phyloP scores from a whole-genome alignment of 1,140 invertebrate genomes.

The Nebria ingens region DNA sequence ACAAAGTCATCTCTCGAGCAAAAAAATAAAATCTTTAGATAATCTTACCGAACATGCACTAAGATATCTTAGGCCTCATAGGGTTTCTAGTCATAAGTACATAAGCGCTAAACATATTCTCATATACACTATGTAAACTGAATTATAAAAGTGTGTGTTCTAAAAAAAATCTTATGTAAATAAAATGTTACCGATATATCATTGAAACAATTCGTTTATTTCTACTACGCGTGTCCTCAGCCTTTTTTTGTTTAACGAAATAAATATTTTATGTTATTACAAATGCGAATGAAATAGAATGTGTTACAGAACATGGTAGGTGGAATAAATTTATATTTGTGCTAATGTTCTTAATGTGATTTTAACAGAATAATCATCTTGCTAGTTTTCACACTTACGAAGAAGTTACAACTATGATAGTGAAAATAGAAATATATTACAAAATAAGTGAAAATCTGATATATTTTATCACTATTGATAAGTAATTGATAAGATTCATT shows the following conservation, averaged over 20 bases:
- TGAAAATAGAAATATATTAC: too few relatives aligned
- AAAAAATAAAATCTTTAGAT: background rate
- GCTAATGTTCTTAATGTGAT: background rate
- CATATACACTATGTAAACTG: slow-evolving; percentile 8
- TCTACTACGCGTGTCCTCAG: background rate
- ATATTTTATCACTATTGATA: too few relatives aligned
- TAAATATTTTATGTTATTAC: too few relatives aligned
- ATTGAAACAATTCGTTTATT: background rate
- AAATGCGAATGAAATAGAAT: background rate
- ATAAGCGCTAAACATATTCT: slow-evolving; percentile 6
- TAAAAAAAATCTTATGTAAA: background rate
- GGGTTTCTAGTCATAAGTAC: slow-evolving; percentile 7
- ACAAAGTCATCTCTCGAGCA: background rate
- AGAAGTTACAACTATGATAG: too few relatives aligned
- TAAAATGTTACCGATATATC: slow-evolving; percentile 7
- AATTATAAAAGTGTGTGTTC: background rate
- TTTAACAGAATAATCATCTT: background rate
- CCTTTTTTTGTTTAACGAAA: background rate
- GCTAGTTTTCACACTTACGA: too few relatives aligned
- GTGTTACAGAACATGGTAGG: background rate
- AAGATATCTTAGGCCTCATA: slow-evolving; percentile 2
- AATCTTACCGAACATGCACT: background rate
- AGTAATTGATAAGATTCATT: too few relatives aligned
- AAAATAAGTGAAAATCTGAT: too few relatives aligned
- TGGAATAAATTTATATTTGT: background rate